Percentiles rank a stretch among this genome's conserved stretches.
Evolutionary conservation across 2,797 vertebrate species (phyloP).

Genomic region (Argyrosomus regius): DNA sequence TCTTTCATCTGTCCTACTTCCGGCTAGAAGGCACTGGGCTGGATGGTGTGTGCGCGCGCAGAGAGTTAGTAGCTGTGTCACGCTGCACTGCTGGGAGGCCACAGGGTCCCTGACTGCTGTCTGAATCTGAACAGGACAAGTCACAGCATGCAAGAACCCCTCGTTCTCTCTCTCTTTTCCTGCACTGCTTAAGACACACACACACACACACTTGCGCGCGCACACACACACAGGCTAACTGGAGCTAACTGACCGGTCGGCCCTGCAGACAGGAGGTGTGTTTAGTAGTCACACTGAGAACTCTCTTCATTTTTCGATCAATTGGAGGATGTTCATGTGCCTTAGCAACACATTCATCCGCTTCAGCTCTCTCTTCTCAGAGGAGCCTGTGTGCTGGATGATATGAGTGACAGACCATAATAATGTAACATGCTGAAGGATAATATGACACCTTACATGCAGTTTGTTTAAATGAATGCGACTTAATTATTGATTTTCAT

Average conservation of each 20-base stretch:
- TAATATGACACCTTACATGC: conserved; percentile 25
- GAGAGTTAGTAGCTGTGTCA: conserved; percentile 72
- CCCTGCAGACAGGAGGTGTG: conserved; percentile 45
- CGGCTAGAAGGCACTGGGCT: conserved; percentile 31
- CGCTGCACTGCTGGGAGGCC: conserved; percentile 72
- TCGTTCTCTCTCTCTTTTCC: conserved; percentile 16
- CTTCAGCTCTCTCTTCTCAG: conserved; percentile 4
- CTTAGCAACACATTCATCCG: conserved; percentile 40
- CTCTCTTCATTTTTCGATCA: conserved; percentile 46
- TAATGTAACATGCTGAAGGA: conserved; percentile 36
- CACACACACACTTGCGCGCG: conserved; percentile 12
- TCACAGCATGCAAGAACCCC: conserved; percentile 58
- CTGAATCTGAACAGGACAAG: conserved; percentile 72
- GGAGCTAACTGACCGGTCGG: conserved; percentile 30
- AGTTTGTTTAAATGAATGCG: conserved; percentile 52
- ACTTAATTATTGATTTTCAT: conserved; percentile 43
- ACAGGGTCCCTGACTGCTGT: conserved; percentile 72
- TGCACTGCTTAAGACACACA: background rate
- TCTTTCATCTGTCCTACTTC: conserved; percentile 71
- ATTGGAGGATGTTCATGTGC: conserved; percentile 40
- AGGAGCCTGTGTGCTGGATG: conserved; percentile 24
- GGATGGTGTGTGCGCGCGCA: conserved; percentile 19
- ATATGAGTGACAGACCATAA: conserved; percentile 21
- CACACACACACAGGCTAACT: conserved; percentile 17
- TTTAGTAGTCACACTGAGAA: conserved; percentile 31